These are phyloP conservation scores for Lytechinus variegatus DNA, from an alignment of 35 echinoderm and acorn worm genomes.

Conservation along the genomic window DNA sequence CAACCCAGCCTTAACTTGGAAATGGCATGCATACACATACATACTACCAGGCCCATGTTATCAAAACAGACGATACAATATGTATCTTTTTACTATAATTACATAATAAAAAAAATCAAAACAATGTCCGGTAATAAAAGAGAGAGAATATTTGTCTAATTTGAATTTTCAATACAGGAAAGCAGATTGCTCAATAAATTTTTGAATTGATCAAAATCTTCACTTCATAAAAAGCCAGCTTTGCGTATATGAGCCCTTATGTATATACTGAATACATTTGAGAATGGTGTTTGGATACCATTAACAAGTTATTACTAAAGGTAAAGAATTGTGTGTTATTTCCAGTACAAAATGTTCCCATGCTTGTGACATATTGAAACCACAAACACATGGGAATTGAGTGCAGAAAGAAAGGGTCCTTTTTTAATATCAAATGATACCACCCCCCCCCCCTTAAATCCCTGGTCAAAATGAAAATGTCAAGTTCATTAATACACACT, in stretches of 20 bases:
- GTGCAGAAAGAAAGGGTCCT: neutral
- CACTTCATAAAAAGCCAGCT: neutral
- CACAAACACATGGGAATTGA: neutral
- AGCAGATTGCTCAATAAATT: neutral
- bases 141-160: neutral
- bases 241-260: neutral
- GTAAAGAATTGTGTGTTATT: neutral
- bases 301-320: neutral
- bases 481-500: neutral
- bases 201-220: neutral
- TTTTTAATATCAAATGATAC: neutral
- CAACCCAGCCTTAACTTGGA: neutral
- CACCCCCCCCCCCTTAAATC: neutral
- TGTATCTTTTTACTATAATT: neutral
- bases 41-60: neutral
- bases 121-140: neutral
- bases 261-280: neutral
- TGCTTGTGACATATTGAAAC: neutral
- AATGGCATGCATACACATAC: neutral
- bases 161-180: neutral
- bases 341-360: neutral
- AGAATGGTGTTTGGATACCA: neutral
- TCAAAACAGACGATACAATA: neutral
- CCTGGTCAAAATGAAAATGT: neutral
- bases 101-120: neutral